Percentiles rank a stretch among this genome's conserved stretches.
Conservation (phyloP, 2,888 invertebrate genomes). For the Aquatica leii region DNA sequence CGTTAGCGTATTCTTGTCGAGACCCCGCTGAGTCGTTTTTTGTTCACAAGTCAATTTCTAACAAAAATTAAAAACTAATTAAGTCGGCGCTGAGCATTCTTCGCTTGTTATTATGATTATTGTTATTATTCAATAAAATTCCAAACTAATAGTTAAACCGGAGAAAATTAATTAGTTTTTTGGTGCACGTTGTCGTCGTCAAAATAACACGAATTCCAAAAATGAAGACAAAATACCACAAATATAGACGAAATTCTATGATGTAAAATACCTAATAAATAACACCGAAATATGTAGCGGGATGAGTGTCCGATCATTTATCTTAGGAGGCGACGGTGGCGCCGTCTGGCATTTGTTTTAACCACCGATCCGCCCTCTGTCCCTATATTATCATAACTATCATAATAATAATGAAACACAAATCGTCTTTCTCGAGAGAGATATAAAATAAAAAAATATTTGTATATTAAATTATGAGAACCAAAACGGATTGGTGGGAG, state of each 20-base stretch:
- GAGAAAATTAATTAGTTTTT: slow-evolving; percentile 13
- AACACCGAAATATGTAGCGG: slow-evolving; percentile 49
- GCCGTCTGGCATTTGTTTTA: slow-evolving; percentile 51
- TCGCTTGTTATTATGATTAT: too few relatives aligned
- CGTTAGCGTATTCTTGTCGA: too few relatives aligned
- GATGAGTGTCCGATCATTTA: slow-evolving; percentile 48
- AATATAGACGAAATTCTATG: slow-evolving; percentile 45
- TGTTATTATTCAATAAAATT: neutral
- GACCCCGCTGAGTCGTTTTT: too few relatives aligned
- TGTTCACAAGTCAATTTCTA: too few relatives aligned
- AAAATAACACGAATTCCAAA: slow-evolving; percentile 43
- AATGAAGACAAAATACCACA: slow-evolving; percentile 46
- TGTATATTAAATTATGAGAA: slow-evolving; percentile 13
- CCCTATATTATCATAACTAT: slow-evolving; percentile 48
- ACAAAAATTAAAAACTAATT: too few relatives aligned
- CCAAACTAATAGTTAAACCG: slow-evolving; percentile 18
- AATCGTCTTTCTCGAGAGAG: slow-evolving; percentile 1
- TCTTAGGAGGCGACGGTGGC: slow-evolving; percentile 47
- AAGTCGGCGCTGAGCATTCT: too few relatives aligned
- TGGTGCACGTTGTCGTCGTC: too few relatives aligned
- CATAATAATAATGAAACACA: slow-evolving; percentile 27
- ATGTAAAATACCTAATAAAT: slow-evolving; percentile 47
- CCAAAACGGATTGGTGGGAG: slow-evolving; percentile 8
- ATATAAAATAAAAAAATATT: neutral
- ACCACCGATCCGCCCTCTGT: slow-evolving; percentile 48